Base-by-base conservation (phyloP, 1,140 invertebrate species). In the Drosophila ananassae region DNA sequence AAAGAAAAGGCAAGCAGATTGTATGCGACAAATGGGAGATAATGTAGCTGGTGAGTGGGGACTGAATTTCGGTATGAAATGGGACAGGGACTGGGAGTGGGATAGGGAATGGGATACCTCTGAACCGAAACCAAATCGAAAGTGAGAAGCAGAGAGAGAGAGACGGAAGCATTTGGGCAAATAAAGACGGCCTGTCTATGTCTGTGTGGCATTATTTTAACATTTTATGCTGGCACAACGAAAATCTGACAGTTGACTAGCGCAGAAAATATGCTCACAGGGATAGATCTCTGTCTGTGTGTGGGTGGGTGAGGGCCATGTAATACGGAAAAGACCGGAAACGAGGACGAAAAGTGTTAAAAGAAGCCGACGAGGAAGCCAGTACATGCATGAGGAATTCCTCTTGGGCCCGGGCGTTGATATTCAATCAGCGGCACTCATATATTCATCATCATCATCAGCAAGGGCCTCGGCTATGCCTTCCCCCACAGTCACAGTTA, bases 201-300 rank as follows among this genome's bases (percentile, higher is more conserved):
- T 82, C 66, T 82, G 74, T 82, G 63, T 69, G 84, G 83, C 83
- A 89, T 89, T 89, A 89, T 89, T 89, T 89, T 89, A 89, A 89
- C 84, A 89, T 89, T 89, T 89, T 83, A 83, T 89, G 83, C 83
- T 89, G 79, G 83, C 83, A 89, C 79, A 87, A 89, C 79, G 83
- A 73, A 89, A 89, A 89, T 89, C 83, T 89, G 83, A 89, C 83
- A 89, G 83, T 89, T 89, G 83, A 83, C 79, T 89, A 89, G 83
- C 84, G 79, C 68, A 74, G 41, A 79, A 89, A 89, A 83, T 87
- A 87, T 87, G 83, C 83, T 89, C 75, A 64, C 44, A 48, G 34
- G 63, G 60, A 72, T 56, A 3, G 53, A 28, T 28, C 25, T 28
- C 25, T 28, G 25, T 28, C 25, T 48, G 55, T 53, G 30, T 21